These are phyloP conservation scores for Drymodes brunneopygia DNA, from an alignment of 2,113 vertebrate genomes.

Conservation along the genomic window DNA sequence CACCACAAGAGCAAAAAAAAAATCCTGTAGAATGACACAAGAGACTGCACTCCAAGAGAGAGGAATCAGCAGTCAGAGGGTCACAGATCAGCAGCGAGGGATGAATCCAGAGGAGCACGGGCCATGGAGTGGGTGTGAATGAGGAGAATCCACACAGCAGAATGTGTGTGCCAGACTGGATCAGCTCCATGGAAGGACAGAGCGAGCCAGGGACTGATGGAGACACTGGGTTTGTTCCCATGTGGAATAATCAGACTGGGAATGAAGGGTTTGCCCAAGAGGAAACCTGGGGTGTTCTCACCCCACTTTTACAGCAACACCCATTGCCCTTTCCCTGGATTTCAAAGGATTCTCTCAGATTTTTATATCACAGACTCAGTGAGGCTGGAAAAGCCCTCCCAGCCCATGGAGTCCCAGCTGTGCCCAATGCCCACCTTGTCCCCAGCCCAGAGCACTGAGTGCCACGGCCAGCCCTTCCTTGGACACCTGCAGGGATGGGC, in stretches of 20 bases:
- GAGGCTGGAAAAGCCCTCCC: not conserved
- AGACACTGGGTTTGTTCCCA: not conserved
- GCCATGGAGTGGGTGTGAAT: not conserved
- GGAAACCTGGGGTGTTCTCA: not conserved
- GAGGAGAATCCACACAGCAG: not conserved
- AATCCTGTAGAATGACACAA: not conserved
- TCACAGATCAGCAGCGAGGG: not conserved
- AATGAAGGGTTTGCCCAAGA: not conserved
- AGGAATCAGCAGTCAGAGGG: not conserved
- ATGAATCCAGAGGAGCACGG: not conserved
- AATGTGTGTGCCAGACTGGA: rapidly evolving
- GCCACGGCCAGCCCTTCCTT: not conserved
- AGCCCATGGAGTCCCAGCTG: not conserved
- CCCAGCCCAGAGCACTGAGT: not conserved
- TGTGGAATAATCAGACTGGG: not conserved
- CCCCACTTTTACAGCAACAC: not conserved
- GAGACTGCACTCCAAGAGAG: not conserved
- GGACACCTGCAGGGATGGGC: not conserved
- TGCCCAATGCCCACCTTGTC: not conserved
- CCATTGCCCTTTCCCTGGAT: not conserved
- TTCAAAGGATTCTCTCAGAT: not conserved
- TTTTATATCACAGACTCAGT: not conserved
- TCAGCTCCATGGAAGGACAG: not conserved
- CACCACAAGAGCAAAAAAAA: not conserved
- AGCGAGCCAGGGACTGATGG: not conserved